Evolutionary conservation across 2,888 invertebrate species (phyloP).

Genomic region (Epinotia demarniana): DNA sequence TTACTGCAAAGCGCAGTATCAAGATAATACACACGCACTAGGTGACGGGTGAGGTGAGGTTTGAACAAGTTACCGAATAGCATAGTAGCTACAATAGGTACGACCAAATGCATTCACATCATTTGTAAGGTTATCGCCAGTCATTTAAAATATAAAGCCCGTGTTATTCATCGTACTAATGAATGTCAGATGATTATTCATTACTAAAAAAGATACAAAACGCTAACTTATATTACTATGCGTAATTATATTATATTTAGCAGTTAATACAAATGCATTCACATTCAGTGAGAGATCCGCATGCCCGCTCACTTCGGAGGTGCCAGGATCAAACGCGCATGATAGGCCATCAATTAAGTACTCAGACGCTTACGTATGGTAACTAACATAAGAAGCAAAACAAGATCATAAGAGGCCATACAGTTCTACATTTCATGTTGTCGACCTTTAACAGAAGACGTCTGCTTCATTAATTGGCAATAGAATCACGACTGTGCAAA

Average conservation of each 20-base stretch:
- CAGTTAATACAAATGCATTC: background rate
- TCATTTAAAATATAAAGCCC: background rate
- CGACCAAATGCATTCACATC: no score
- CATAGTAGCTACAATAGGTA: no score
- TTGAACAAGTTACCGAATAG: no score
- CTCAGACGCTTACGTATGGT: background rate
- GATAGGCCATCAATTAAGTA: conserved; percentile 30
- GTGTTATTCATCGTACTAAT: background rate
- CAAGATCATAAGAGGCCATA: conserved; percentile 7
- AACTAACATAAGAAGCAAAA: background rate
- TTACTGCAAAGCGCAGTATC: no score
- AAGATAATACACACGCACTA: no score
- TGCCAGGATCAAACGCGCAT: conserved; percentile 11
- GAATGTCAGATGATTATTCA: background rate
- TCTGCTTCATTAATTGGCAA: conserved; percentile 6
- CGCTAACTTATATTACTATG: background rate
- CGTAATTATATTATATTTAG: conserved; percentile 1
- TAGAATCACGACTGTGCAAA: conserved; percentile 24
- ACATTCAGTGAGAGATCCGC: conserved; percentile 15
- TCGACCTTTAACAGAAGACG: conserved; percentile 10
- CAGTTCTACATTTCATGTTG: background rate
- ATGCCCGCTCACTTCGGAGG: conserved; percentile 22
- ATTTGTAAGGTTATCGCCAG: no score
- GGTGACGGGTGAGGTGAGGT: no score
- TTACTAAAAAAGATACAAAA: background rate